Evolutionary conservation across 1,140 invertebrate genomes (phyloP).

Genomic region (Bathynomus jamesi): DNA sequence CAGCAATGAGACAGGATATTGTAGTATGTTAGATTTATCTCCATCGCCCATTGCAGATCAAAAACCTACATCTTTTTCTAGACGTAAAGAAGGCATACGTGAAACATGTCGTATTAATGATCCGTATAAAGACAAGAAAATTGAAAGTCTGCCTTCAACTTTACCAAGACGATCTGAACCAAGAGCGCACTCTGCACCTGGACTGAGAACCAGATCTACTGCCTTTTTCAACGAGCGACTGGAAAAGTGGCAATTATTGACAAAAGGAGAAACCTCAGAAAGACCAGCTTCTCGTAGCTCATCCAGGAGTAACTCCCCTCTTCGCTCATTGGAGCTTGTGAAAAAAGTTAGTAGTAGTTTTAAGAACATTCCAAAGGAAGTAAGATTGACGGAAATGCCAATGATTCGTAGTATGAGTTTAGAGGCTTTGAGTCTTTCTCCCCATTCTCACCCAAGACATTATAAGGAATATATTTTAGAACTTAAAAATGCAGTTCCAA

Average conservation of each 20-base stretch:
- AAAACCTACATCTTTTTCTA: background rate
- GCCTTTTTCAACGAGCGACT: conserved; percentile 26
- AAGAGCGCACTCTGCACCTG: conserved; percentile 17
- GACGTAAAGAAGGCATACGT: conserved; percentile 1
- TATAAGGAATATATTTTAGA: conserved; percentile 56
- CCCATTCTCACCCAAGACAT: conserved; percentile 32
- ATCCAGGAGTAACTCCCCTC: conserved; percentile 24
- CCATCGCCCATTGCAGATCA: conserved; percentile 28
- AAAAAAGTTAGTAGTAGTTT: conserved; percentile 28
- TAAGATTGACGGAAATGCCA: conserved; percentile 5
- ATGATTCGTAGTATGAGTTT: conserved; percentile 23
- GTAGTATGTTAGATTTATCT: conserved; percentile 34
- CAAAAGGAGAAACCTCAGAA: conserved; percentile 16
- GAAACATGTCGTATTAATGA: too few species aligned
- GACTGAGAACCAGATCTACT: conserved; percentile 16
- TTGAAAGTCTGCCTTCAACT: background rate
- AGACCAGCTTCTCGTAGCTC: conserved; percentile 24
- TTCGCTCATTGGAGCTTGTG: conserved; percentile 28
- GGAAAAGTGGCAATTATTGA: conserved; percentile 31
- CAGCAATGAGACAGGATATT: conserved; percentile 36
- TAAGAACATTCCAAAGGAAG: conserved; percentile 29
- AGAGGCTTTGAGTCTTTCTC: conserved; percentile 29
- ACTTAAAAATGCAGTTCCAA: conserved; percentile 59
- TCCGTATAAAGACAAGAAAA: background rate
- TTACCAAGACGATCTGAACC: background rate